Percentiles rank a stretch among this genome's conserved stretches.
phyloP scores from a whole-genome alignment of 2,113 vertebrate species.

The Syrmaticus mikado region DNA sequence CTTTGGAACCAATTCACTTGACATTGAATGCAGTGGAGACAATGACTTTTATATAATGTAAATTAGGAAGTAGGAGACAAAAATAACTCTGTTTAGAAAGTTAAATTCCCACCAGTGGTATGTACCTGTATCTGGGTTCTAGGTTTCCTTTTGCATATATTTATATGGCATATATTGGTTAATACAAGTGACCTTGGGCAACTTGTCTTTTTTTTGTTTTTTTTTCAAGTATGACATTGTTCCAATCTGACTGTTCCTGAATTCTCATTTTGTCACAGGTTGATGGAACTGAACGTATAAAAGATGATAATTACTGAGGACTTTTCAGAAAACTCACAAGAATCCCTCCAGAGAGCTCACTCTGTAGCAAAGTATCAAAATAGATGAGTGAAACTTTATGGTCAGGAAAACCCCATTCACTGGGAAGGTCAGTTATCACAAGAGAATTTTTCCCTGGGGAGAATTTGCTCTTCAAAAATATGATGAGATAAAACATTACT shows the following conservation, averaged over 20 bases:
- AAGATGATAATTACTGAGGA: neutral
- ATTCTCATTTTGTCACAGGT: neutral
- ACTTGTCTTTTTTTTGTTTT: neutral
- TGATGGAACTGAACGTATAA: neutral
- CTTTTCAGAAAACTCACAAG: neutral
- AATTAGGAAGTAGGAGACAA: neutral
- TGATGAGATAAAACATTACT: neutral
- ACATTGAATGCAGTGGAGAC: neutral
- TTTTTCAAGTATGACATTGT: neutral
- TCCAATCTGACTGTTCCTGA: neutral
- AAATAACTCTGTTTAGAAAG: neutral
- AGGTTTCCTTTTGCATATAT: neutral
- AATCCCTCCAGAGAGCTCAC: neutral
- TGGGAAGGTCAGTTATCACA: neutral
- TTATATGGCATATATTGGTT: neutral
- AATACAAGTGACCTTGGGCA: neutral
- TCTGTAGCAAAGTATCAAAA: neutral
- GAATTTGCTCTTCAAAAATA: neutral
- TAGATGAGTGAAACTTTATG: neutral
- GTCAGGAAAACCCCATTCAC: neutral
- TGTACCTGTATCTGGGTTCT: neutral
- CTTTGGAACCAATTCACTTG: neutral
- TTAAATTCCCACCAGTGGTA: neutral
- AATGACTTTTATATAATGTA: neutral
- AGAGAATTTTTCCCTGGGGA: neutral